Conservation (phyloP, 1,140 invertebrate species). For the Drosophila paulistorum region DNA sequence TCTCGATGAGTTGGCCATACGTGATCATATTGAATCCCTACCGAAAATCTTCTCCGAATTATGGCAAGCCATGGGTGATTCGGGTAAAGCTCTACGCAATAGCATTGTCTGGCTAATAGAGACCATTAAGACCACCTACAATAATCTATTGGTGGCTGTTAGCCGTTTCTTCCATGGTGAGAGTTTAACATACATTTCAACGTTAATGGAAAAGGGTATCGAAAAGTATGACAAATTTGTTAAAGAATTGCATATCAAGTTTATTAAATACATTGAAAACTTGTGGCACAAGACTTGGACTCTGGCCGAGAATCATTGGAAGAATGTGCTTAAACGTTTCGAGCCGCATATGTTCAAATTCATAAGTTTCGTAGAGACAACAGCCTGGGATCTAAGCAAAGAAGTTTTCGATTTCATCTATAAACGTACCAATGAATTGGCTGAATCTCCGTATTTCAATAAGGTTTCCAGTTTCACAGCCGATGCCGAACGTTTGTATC, state of each 20-base stretch:
- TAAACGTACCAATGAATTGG: constrained; percentile 89
- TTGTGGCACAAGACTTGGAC: constrained; percentile 87
- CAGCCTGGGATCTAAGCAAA: constrained; percentile 88
- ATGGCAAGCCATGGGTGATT: constrained; percentile 92
- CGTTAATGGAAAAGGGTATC: constrained; percentile 87
- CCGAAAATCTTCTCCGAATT: constrained; percentile 91
- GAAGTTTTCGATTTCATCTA: constrained; percentile 91
- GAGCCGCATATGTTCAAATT: constrained; percentile 91
- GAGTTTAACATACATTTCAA: constrained; percentile 87
- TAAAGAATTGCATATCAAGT: constrained; percentile 89
- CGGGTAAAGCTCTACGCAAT: constrained; percentile 89
- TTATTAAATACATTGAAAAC: constrained; percentile 89
- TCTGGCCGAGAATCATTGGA: constrained; percentile 87
- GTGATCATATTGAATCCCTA: constrained; percentile 89
- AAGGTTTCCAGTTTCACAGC: constrained; percentile 90
- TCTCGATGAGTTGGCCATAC: constrained; percentile 90
- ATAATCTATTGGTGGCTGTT: constrained; percentile 87
- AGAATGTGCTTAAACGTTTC: constrained; percentile 87
- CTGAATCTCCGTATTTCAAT: constrained; percentile 91
- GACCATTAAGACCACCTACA: constrained; percentile 88
- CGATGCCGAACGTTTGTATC: constrained; percentile 90
- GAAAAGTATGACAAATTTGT: constrained; percentile 91
- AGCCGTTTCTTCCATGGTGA: constrained; percentile 89
- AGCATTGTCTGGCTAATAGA: constrained; percentile 90
- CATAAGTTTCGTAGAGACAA: constrained; percentile 89